Percentiles rank a stretch among this genome's conserved stretches.
phyloP scores from a whole-genome alignment of 1,140 invertebrate genomes.

The Rhopalosiphum padi region DNA sequence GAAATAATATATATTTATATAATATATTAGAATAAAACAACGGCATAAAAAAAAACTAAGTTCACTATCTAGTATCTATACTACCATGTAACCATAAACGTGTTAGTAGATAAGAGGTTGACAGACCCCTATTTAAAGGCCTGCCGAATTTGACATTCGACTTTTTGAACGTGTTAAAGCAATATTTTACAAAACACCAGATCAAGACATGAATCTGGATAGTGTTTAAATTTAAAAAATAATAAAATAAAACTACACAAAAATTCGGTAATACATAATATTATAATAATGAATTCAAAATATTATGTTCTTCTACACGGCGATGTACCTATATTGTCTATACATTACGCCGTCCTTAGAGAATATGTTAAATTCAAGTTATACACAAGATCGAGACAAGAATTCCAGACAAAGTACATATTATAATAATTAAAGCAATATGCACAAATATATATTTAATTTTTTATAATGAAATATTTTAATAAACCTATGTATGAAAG shows the following conservation, averaged over 20 bases:
- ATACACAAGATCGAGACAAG: neutral
- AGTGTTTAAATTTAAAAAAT: neutral
- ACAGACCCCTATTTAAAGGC: neutral
- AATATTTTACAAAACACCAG: neutral
- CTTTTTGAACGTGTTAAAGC: neutral
- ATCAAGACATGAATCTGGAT: neutral
- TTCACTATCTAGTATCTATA: neutral
- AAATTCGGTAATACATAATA: neutral
- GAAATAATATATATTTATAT: neutral
- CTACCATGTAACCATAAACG: neutral
- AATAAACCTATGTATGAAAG: neutral
- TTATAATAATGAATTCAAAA: neutral
- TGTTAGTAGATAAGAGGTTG: neutral
- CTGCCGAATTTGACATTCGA: neutral
- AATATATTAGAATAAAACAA: neutral
- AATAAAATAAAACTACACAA: neutral
- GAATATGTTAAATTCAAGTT: neutral
- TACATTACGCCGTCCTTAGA: neutral
- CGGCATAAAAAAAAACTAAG: neutral
- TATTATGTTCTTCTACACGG: neutral
- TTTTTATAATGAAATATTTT: neutral
- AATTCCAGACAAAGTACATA: neutral
- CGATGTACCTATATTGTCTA: neutral
- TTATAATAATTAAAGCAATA: neutral
- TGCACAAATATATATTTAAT: too few species aligned